Evolutionary conservation across 2,888 invertebrate species (phyloP), one percentile per base, ranked within the genome.

Genomic region (Sphaeridia pumilis): DNA sequence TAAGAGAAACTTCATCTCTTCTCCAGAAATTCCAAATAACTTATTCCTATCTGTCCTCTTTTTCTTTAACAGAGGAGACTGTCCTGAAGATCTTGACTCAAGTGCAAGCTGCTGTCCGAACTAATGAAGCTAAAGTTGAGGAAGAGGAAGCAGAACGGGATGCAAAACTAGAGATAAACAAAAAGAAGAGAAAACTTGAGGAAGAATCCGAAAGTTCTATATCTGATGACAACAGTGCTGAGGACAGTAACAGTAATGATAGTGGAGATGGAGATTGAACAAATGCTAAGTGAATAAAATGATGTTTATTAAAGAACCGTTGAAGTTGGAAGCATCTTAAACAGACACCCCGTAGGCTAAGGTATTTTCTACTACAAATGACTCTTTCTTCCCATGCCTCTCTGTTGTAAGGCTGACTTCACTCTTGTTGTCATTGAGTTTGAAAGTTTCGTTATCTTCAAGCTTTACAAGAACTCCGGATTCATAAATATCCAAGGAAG

Each of bases 401-500:
- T 27, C 24, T 10, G 50, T 46, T 3, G 45, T 20, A 10, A 62
- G 12, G 10, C 46, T 46, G 12, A 62, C 38, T n/a, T 36, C 36
- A 2, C 56, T 48, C n/a, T 36, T 38, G 21, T 28, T 34, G 12
- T 46, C 49, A 22, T 73, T 67, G 26, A 71, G 63, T 22, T 59
- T 58, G 64, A 79, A 77, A 46, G 71, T 68, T 31, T 72, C 69
- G 59, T 73, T 68, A 5, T 71, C 69, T 27, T 71, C 67, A 56
- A 84, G 34, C 12, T 25, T 70, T 41, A 70, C 61, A 1, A 74
- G 69, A 70, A 83, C 84, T 55, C 78, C 82, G 34, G 74, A 73
- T 52, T 78, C 75, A 51, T 80, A 78, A 61, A 84, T 76, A 31
- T 81, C 78, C 53, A 79, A 76, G 24, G 72, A 70, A 0, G 93